Conservation (phyloP, 2,888 invertebrate species). For the Pyrocoelia pectoralis region DNA sequence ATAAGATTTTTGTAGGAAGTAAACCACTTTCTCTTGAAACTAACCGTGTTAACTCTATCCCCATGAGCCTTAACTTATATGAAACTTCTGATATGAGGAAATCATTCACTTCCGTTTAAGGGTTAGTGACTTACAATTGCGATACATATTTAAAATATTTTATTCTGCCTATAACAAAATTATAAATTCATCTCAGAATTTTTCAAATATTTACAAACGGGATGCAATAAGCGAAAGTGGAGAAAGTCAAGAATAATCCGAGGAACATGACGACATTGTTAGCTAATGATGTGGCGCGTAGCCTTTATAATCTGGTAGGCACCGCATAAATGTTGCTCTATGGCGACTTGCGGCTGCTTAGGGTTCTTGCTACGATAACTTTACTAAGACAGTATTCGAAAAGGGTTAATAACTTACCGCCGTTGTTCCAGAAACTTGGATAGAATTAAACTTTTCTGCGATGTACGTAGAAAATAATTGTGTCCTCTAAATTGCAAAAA, state of each 20-base stretch:
- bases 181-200: background rate
- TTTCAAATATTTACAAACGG: background rate
- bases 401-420: slow-evolving; percentile 16
- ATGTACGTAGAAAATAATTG: background rate
- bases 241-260: slow-evolving; percentile 36
- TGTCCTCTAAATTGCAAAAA: background rate
- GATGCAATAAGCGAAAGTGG: slow-evolving; percentile 31
- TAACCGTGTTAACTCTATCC: slow-evolving; percentile 4
- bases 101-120: background rate
- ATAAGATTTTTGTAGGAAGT: background rate
- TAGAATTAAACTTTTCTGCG: background rate
- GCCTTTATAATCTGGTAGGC: slow-evolving; percentile 40
- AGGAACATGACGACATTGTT: slow-evolving; percentile 37
- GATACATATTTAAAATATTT: too few species aligned
- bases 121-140: too few species aligned
- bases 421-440: slow-evolving; percentile 12
- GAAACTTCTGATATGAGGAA: background rate
- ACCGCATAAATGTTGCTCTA: slow-evolving; percentile 38
- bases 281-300: slow-evolving; percentile 39
- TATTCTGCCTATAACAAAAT: too few species aligned
- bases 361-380: slow-evolving; percentile 24
- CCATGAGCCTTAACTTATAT: slow-evolving; percentile 3
- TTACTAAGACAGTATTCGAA: slow-evolving; percentile 24
- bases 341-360: slow-evolving; percentile 32
- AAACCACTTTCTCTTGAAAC: background rate